These are phyloP conservation scores for Sterrhoptilus dennistouni DNA, from an alignment of 2,113 vertebrate genomes.

Conservation along the genomic window DNA sequence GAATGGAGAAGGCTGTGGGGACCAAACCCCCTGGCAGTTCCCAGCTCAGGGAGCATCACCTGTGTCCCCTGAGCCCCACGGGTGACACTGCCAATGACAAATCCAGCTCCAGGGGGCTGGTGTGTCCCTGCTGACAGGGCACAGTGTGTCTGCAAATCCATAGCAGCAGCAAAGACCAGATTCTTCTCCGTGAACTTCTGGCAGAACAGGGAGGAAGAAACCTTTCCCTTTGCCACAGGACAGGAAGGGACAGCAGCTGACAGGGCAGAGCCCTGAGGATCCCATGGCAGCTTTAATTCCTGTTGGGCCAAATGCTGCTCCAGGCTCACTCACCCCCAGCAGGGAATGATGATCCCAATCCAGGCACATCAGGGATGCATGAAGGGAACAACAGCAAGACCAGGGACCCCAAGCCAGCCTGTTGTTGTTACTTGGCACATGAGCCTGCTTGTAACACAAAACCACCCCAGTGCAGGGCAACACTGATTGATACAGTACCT, in stretches of 20 bases:
- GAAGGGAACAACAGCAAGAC: background rate
- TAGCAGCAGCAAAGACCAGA: background rate
- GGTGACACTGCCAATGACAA: background rate
- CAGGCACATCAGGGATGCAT: background rate
- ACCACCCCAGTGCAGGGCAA: accelerated
- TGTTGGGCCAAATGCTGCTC: background rate
- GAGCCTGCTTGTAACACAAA: background rate
- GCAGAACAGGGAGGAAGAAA: background rate
- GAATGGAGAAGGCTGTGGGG: background rate
- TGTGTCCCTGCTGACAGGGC: accelerated
- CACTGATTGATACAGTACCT: accelerated
- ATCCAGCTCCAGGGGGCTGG: background rate
- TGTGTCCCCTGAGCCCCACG: background rate
- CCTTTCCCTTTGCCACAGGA: background rate
- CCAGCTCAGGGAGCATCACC: background rate
- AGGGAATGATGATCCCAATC: background rate
- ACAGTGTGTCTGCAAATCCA: background rate
- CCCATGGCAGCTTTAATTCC: background rate
- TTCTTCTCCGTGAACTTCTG: accelerated
- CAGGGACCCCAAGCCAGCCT: background rate
- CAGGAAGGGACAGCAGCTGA: accelerated
- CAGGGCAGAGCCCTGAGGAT: background rate
- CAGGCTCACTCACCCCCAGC: background rate
- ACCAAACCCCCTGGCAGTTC: background rate
- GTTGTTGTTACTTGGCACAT: accelerated